These are phyloP conservation scores for Oxycera nigricornis DNA, from an alignment of 2,888 invertebrate genomes.

Conservation along the genomic window DNA sequence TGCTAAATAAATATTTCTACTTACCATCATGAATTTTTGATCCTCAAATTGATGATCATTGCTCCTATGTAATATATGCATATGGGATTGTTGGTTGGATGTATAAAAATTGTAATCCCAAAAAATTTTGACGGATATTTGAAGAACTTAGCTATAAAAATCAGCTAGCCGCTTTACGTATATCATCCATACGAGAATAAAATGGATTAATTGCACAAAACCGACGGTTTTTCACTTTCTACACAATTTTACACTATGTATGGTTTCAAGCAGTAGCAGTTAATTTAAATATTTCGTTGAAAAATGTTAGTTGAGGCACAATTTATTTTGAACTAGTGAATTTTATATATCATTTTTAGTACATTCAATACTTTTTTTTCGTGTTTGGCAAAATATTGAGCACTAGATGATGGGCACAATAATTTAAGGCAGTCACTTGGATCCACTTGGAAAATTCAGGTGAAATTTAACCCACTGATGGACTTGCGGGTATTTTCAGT, in stretches of 20 bases:
- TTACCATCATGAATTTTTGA: constrained; percentile 63
- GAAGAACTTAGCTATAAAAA: not conserved
- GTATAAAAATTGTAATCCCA: constrained; percentile 37
- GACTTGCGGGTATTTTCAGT: no score
- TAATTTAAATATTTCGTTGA: no score
- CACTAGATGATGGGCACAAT: constrained; percentile 27
- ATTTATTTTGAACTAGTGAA: no score
- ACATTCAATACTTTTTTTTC: no score
- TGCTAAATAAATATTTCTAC: constrained; percentile 41
- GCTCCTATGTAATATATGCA: constrained; percentile 61
- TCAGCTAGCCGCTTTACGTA: not conserved
- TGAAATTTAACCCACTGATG: no score
- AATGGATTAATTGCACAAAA: not conserved
- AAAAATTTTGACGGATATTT: constrained; percentile 35
- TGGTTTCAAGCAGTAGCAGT: no score
- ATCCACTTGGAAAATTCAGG: no score
- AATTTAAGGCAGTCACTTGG: constrained; percentile 30
- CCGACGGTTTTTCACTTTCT: not conserved
- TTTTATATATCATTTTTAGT: no score
- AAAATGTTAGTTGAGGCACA: no score
- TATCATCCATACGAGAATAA: not conserved
- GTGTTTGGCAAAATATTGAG: no score
- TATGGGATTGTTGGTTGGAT: constrained; percentile 49
- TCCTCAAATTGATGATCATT: constrained; percentile 62
- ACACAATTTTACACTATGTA: no score